Conservation (phyloP, 2,797 vertebrate species). For the Sardinella longiceps region DNA sequence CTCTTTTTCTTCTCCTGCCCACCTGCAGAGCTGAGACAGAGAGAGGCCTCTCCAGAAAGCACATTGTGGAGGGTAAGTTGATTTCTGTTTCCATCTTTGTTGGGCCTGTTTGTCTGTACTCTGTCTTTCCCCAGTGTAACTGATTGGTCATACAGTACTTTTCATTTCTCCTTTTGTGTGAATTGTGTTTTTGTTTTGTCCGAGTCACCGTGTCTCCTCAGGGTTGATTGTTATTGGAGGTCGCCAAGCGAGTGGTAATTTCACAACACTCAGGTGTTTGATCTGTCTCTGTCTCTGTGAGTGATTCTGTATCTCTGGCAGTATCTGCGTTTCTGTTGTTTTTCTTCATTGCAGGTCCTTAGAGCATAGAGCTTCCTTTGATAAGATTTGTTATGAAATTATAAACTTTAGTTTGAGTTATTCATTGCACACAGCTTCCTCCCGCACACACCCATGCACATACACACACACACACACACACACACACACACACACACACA, state of each 20-base stretch:
- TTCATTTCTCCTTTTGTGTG: not conserved
- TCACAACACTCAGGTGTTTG: not conserved
- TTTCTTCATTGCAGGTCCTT: not conserved
- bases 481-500: not conserved
- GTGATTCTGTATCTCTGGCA: not conserved
- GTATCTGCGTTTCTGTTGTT: not conserved
- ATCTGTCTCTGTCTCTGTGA: not conserved
- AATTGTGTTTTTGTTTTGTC: not conserved
- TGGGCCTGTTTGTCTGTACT: constrained; percentile 28
- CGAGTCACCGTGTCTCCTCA: not conserved
- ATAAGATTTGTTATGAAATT: too few relatives aligned
- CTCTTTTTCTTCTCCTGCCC: not conserved
- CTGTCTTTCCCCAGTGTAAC: constrained; percentile 21
- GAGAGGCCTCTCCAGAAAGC: constrained; percentile 93
- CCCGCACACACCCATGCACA: constrained; percentile 31
- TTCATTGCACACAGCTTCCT: not conserved
- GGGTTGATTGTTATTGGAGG: not conserved
- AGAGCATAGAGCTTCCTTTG: not conserved
- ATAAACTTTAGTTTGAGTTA: too few relatives aligned
- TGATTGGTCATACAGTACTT: not conserved
- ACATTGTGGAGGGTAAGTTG: constrained; percentile 95
- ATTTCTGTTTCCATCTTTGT: constrained; percentile 40
- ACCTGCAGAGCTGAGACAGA: constrained; percentile 92
- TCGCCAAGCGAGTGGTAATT: not conserved
- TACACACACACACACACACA: constrained; percentile 17